Conservation (phyloP, 1,140 invertebrate genomes). For the Hermetia illucens region DNA sequence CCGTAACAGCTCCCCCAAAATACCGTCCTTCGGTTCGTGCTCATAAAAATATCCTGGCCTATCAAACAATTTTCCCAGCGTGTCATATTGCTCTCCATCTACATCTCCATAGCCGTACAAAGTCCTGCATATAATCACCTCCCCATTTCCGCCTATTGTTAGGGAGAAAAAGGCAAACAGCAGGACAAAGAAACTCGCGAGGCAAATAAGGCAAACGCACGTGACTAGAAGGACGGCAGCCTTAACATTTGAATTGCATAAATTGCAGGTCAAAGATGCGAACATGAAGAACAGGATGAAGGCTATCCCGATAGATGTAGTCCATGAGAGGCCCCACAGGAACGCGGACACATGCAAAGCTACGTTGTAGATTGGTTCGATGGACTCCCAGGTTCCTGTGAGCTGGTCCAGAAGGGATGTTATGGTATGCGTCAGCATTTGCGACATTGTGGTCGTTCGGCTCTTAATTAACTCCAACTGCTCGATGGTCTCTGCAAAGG, state of each 20-base stretch:
- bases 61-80: slow-evolving; percentile 43
- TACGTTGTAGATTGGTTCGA: slow-evolving; percentile 19
- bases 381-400: slow-evolving; percentile 17
- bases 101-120: slow-evolving; percentile 36
- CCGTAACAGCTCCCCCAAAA: slow-evolving; percentile 39
- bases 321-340: slow-evolving; percentile 25
- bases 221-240: slow-evolving; percentile 38
- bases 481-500: slow-evolving; percentile 25
- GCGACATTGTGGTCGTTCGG: slow-evolving; percentile 24
- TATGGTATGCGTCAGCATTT: slow-evolving; percentile 22
- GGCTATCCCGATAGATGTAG: slow-evolving; percentile 18
- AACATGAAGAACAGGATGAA: slow-evolving; percentile 26
- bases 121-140: slow-evolving; percentile 45
- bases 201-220: slow-evolving; percentile 26
- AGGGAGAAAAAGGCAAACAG: slow-evolving; percentile 25
- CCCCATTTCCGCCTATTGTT: slow-evolving; percentile 31
- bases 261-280: slow-evolving; percentile 33
- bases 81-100: slow-evolving; percentile 33
- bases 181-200: slow-evolving; percentile 27
- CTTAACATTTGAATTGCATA: slow-evolving; percentile 35
- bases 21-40: slow-evolving; percentile 32
- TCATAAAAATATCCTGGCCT: slow-evolving; percentile 39
- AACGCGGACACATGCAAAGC: slow-evolving; percentile 19
- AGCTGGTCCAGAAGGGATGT: slow-evolving; percentile 19
- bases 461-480: slow-evolving; percentile 23